Evolutionary conservation across 2,113 vertebrate species (phyloP).

Genomic region (Mastomys coucha): DNA sequence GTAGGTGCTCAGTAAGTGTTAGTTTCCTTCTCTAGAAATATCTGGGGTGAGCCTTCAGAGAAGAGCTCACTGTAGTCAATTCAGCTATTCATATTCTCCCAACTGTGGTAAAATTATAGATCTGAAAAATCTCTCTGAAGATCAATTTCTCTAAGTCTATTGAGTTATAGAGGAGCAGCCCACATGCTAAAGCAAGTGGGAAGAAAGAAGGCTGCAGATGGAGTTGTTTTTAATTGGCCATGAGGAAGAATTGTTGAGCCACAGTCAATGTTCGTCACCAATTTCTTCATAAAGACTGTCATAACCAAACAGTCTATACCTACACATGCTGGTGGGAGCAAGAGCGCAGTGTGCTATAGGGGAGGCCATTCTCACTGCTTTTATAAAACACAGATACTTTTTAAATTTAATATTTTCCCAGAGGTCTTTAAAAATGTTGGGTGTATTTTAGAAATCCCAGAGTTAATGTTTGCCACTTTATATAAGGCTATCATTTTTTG

Average conservation of each 20-base stretch:
- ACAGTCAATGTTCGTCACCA: constrained; percentile 2
- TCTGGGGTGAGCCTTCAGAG: background rate
- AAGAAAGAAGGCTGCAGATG: background rate
- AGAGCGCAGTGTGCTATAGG: background rate
- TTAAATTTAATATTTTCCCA: constrained; percentile 77
- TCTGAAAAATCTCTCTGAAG: constrained; percentile 65
- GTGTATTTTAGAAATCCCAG: constrained; percentile 70
- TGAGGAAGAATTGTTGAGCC: constrained; percentile 43
- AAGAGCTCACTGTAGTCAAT: constrained; percentile 59
- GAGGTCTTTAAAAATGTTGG: constrained; percentile 70
- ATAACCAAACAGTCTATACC: constrained; percentile 7
- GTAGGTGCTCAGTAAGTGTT: constrained; percentile 37
- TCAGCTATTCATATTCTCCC: constrained; percentile 58
- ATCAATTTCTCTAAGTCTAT: constrained; percentile 65
- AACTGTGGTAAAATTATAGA: constrained; percentile 72
- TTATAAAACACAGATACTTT: constrained; percentile 55
- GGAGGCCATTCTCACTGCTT: constrained; percentile 34
- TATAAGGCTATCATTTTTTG: constrained; percentile 45
- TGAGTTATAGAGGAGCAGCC: constrained; percentile 36
- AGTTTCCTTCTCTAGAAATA: constrained; percentile 23
- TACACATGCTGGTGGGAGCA: background rate
- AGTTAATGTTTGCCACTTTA: constrained; percentile 70
- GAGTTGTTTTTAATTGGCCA: constrained; percentile 11
- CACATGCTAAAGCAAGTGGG: background rate
- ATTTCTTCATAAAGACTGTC: constrained; percentile 35